Percentiles rank a stretch among this genome's conserved stretches.
These are phyloP conservation scores for Dromas ardeola DNA, from an alignment of 2,113 vertebrate species.

Conservation along the genomic window DNA sequence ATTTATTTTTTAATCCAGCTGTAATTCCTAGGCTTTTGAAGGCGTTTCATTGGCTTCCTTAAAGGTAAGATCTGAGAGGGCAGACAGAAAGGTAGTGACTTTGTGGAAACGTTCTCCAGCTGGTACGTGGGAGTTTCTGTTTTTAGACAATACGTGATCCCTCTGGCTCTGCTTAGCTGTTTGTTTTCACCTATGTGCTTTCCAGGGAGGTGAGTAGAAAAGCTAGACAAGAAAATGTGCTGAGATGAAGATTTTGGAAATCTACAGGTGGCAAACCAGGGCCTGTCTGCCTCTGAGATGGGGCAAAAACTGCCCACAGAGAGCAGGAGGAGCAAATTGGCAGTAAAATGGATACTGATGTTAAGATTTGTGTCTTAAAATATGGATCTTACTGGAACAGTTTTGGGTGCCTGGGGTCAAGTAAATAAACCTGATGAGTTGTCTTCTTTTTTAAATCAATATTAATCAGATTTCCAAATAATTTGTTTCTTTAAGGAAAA, in stretches of 20 bases:
- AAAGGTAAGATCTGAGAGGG: not conserved
- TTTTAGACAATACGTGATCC: not conserved
- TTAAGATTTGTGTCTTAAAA: not conserved
- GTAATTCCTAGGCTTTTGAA: not conserved
- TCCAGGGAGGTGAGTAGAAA: not conserved
- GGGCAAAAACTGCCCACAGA: not conserved
- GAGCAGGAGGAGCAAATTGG: not conserved
- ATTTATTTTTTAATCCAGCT: not conserved
- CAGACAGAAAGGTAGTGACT: not conserved
- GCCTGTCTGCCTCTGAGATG: not conserved
- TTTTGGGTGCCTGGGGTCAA: not conserved
- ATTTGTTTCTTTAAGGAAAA: not conserved
- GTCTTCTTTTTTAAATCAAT: not conserved
- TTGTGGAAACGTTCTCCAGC: not conserved
- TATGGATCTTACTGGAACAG: not conserved
- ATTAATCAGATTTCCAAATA: not conserved
- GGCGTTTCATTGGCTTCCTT: not conserved
- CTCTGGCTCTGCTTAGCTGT: not conserved
- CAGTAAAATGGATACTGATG: not conserved
- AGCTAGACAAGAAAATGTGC: not conserved
- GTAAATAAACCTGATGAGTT: not conserved
- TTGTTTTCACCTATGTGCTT: not conserved
- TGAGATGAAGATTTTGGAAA: not conserved
- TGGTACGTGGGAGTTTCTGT: not conserved
- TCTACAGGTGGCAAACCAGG: not conserved